Base-by-base conservation (phyloP, 2,888 invertebrate genomes). In the Sarcophaga variegata region DNA sequence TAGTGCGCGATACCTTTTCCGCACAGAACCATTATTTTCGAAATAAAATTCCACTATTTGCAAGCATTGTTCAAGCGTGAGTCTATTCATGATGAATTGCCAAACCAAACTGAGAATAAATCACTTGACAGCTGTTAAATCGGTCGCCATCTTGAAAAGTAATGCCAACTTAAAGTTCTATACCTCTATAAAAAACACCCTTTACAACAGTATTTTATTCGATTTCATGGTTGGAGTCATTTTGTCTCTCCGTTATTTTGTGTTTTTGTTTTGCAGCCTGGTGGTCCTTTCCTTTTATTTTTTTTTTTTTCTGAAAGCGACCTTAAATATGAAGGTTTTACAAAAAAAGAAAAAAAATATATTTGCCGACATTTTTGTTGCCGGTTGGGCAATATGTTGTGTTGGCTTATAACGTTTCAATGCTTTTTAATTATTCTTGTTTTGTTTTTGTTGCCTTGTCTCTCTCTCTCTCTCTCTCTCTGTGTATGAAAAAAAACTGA, bases 191-290 rank as follows among this genome's bases (percentile, higher is more conserved):
- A 22, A 22, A 22, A 22, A 22, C 22, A 22, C 22, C 22, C 22
- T 22, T 22, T 22, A 22, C 22, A 66, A 66, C 69, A 78, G 37
- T 77, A 54, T 84, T 79, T 79, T 81, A 82, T 87, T 82, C 59
- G 75, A 87, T 84, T 84, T 87, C 71, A 84, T 70, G 87, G 77
- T 82, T 79, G 75, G 37, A 81, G 60, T 76, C 49, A 78, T n/a
- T 77, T 83, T 11, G 11, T 49, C 37, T 37, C 37, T 37, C 37
- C 6, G 11, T 49, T 49, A 2, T 49, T 75, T 60, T 47, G 8
- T 60, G 17, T 37, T 37, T 75, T 49, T 47, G 17, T 60, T 47
- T 22, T 37, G 63, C 54, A 63, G 83, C 22, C 79, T 70, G 54
- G 25, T 64, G 11, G 64, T 70, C 83, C 63, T 69, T 77, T 10